A percentile compares a stretch with the other conserved stretches of the same genome.
Evolutionary conservation across 2,888 invertebrate genomes (phyloP).

Genomic region (Netelia fuscicornis): DNA sequence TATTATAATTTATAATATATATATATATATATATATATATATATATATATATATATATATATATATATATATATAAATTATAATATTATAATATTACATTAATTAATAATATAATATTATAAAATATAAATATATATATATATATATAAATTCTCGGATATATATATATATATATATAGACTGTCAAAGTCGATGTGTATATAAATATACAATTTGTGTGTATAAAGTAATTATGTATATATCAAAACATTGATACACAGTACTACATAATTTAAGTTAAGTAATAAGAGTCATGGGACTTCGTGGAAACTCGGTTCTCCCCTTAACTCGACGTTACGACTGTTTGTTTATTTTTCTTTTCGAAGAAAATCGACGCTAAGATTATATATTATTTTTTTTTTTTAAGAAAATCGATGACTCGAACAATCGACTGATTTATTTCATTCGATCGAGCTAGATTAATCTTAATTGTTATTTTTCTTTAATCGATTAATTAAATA

Average conservation of each 20-base stretch:
- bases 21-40: background rate
- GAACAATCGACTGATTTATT: too few relatives aligned
- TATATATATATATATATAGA: background rate
- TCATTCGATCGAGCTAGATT: too few relatives aligned
- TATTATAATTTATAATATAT: background rate
- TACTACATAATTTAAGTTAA: background rate
- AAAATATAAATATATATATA: background rate
- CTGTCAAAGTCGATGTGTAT: background rate
- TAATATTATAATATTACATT: too few relatives aligned
- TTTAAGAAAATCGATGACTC: too few relatives aligned
- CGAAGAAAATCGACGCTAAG: too few relatives aligned
- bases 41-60: background rate
- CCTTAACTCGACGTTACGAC: background rate
- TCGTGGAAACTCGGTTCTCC: background rate
- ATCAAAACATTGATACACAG: background rate
- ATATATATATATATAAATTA: background rate
- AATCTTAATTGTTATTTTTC: too few relatives aligned
- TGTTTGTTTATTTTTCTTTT: background rate
- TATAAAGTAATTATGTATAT: background rate
- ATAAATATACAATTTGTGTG: background rate
- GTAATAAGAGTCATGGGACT: background rate
- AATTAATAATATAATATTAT: too few relatives aligned
- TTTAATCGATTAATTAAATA: background rate
- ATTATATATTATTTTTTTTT: too few relatives aligned
- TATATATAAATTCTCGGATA: background rate